phyloP scores from a whole-genome alignment of 2,113 vertebrate genomes.

The Oncorhynchus nerka region DNA sequence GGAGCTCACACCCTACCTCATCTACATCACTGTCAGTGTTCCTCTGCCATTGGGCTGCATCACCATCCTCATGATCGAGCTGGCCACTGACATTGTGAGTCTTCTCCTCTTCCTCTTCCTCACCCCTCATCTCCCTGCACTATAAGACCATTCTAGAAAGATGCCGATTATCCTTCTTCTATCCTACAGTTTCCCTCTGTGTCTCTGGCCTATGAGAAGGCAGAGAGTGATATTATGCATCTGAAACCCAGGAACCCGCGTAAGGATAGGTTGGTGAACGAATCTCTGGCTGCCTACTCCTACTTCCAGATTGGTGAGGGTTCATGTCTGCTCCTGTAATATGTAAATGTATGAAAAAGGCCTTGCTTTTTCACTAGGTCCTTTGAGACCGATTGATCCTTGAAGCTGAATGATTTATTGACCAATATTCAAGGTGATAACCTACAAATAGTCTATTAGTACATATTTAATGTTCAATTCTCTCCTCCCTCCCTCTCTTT shows the following conservation, averaged over 20 bases:
- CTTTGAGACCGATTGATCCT: not conserved
- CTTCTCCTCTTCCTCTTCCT: not conserved
- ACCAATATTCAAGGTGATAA: no score
- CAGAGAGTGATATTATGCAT: slow-evolving; percentile 88
- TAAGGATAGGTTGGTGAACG: slow-evolving; percentile 80
- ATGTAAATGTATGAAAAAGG: no score
- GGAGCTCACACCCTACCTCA: slow-evolving; percentile 82
- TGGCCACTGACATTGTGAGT: slow-evolving; percentile 87
- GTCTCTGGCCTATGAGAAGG: slow-evolving; percentile 85
- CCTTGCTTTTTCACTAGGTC: no score
- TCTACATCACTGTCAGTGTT: slow-evolving; percentile 85
- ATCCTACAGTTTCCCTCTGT: slow-evolving; percentile 81
- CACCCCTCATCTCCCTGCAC: not conserved
- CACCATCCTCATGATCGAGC: slow-evolving; percentile 88
- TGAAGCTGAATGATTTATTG: no score
- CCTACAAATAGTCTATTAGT: no score
- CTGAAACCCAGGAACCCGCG: slow-evolving; percentile 81
- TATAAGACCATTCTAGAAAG: not conserved
- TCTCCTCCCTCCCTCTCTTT: not conserved
- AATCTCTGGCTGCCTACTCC: slow-evolving; percentile 81
- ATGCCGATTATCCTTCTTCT: not conserved
- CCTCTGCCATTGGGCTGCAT: slow-evolving; percentile 85
- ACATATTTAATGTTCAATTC: not conserved
- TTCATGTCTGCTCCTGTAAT: no score
- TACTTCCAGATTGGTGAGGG: slow-evolving; percentile 84